phyloP scores from a whole-genome alignment of 2,797 vertebrate genomes.

The Avahi laniger region DNA sequence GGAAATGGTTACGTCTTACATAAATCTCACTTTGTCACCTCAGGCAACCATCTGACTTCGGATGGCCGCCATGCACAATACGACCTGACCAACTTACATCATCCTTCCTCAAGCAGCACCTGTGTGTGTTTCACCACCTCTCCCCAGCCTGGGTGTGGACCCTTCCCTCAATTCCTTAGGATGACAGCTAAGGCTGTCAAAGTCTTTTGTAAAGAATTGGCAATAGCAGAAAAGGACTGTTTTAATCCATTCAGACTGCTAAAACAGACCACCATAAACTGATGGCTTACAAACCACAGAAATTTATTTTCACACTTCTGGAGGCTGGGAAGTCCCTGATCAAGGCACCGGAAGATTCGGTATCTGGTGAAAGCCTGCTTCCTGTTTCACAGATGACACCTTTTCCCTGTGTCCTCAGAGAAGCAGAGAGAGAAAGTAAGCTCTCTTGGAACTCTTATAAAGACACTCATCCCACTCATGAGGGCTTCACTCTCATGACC shows the following conservation, averaged over 20 bases:
- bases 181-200: background rate
- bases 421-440: background rate
- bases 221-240: background rate
- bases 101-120: background rate
- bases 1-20: background rate
- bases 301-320: background rate
- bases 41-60: background rate
- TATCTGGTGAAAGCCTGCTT: background rate
- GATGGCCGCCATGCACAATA: rapidly evolving
- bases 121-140: background rate
- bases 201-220: background rate
- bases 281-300: background rate
- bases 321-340: background rate
- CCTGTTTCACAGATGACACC: background rate
- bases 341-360: background rate
- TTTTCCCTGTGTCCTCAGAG: background rate
- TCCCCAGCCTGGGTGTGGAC: background rate
- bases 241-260: background rate
- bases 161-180: background rate
- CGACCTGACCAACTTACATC: background rate
- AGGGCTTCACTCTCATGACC: background rate
- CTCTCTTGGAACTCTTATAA: background rate
- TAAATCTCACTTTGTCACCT: background rate
- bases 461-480: background rate
- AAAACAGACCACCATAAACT: background rate